A percentile compares a stretch with the other conserved stretches of the same genome.
Conservation (phyloP, 2,113 vertebrate species). For the Eclectus roratus region DNA sequence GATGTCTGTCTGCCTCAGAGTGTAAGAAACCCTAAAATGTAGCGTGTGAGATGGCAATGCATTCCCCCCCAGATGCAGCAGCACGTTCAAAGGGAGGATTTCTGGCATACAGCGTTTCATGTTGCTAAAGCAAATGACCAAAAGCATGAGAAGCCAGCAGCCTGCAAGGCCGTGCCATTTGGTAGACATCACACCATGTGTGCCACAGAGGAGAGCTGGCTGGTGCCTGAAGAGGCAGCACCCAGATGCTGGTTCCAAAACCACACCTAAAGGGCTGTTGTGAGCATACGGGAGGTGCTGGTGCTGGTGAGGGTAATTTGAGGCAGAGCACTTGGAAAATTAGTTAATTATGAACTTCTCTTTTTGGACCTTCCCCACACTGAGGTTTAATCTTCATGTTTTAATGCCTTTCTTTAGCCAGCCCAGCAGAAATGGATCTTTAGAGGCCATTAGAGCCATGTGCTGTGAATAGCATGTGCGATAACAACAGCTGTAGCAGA, state of each 20-base stretch:
- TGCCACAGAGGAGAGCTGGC: neutral
- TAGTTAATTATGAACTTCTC: fast-evolving
- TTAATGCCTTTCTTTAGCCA: neutral
- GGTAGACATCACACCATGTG: fast-evolving
- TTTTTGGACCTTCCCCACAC: neutral
- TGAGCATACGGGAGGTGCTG: neutral
- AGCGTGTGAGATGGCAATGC: fast-evolving
- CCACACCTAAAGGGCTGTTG: fast-evolving
- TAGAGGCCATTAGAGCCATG: neutral
- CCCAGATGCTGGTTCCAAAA: neutral
- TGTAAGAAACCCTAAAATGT: neutral
- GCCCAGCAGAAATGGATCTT: neutral
- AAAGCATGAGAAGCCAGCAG: neutral
- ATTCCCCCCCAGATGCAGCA: fast-evolving
- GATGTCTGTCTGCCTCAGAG: neutral
- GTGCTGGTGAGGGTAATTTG: neutral
- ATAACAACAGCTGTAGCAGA: neutral
- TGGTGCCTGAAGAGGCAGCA: fast-evolving
- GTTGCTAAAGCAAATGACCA: neutral
- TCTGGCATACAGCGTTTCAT: fast-evolving
- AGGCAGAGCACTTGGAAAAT: neutral
- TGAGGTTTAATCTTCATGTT: neutral
- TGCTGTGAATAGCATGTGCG: too few relatives aligned
- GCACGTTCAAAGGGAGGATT: fast-evolving
- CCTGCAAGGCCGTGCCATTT: fast-evolving